Evolutionary conservation across 2,113 vertebrate genomes (phyloP), one percentile per base, ranked within the genome.

Genomic region (Melozone crissalis): DNA sequence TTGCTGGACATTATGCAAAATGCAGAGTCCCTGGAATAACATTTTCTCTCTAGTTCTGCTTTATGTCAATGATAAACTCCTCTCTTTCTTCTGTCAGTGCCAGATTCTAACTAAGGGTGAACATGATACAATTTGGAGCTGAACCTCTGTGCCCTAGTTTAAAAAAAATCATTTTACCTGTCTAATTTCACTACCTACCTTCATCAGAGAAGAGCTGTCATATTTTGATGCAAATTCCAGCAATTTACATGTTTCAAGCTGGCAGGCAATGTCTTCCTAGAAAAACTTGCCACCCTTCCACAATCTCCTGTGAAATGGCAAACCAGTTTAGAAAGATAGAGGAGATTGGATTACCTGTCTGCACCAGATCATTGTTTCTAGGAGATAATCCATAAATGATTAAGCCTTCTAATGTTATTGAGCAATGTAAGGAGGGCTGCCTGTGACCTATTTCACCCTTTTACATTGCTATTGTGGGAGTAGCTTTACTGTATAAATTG

Each of bases 371-470:
- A 98, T 97, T 98, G 98, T 98, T 98, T 98, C 98, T 98, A 98
- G 97, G 98, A 97, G 98, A 97, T 97, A 98, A 98, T 94, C 95
- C 96, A 98, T 99, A 97, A 98, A 99, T 99, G 98, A 99, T 99
- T 99, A 98, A 99, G 98, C 96, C 96, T 98, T 97, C 98, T 96
- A 93, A 98, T 98, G 98, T 98, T 97, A 98, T 97, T 97, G 90
- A 97, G 97, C 97, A 96, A 96, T 57, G 93, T 95, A 97, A 96
- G 96, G 97, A 97, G 65, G 89, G 87, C 82, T 41, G 85, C 71
- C 86, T 86, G 83, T 97, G 97, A 98, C 97, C 97, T 96, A 98
- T 95, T 98, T 98, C 96, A 97, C 96, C 93, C 95, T 97, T 92
- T 95, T 73, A 73, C 69, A 68, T 82, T 90, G 91, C 39, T 86